Conservation (phyloP, 2,797 vertebrate species). For the Sphenodon punctatus region DNA sequence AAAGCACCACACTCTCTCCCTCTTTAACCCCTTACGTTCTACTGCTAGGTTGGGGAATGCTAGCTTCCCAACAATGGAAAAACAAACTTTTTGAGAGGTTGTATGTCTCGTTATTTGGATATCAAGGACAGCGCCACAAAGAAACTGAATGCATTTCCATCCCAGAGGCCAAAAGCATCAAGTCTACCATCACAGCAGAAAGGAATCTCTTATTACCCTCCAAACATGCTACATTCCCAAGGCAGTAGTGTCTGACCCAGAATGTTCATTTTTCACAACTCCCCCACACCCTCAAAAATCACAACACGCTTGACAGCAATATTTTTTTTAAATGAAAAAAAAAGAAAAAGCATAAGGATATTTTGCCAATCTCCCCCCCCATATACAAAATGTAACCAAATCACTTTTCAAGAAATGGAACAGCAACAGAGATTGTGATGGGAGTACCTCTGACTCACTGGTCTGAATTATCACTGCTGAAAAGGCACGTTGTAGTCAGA, state of each 20-base stretch:
- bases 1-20: constrained; percentile 38
- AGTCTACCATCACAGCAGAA: not conserved
- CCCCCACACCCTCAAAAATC: not conserved
- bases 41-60: constrained; percentile 1
- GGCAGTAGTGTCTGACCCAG: not conserved
- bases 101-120: not conserved
- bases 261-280: no score
- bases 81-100: rapidly evolving
- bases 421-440: not conserved
- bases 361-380: not conserved
- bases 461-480: not conserved
- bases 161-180: not conserved
- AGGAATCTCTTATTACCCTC: not conserved
- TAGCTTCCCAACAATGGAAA: not conserved
- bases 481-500: no score
- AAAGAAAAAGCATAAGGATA: not conserved
- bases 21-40: constrained; percentile 47
- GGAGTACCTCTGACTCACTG: not conserved
- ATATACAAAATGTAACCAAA: not conserved
- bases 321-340: no score
- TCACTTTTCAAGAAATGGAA: not conserved
- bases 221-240: not conserved
- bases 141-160: not conserved
- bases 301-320: not conserved
- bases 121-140: not conserved